Base-by-base conservation (phyloP, 2,113 vertebrate species). In the Atlantisia rogersi region DNA sequence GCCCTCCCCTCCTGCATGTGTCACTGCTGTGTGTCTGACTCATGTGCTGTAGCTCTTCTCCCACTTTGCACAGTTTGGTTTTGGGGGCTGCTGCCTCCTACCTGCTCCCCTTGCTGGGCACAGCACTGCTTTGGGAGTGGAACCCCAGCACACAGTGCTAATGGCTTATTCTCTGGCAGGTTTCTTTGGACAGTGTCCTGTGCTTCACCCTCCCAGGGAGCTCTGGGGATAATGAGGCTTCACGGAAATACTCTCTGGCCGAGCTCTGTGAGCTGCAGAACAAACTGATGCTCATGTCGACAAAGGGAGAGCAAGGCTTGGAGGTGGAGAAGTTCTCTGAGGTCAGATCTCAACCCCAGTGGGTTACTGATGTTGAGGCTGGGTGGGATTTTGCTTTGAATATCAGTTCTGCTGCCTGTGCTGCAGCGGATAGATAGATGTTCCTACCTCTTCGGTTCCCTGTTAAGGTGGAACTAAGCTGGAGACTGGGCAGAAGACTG, bases 261-360 rank as follows among this genome's bases (percentile, higher is more conserved):
- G 99, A 99, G 55, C 98, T 99, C 35, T 97, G 97, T 11, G 99
- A 99, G 37, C 98, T 99, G 55, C 98, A 99, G 94, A 99, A 99
- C 97, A 99, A 99, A 86, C 97, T 99, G 73, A 99, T 99, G 99
- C 98, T 99, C 24, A 99, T 99, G 99, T 99, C 99, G 2, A 98
- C 98, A 44, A 99, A 99, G 97, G 99, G 98, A 18, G 99, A 99
- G 48, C 99, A 99, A 94, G 98, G 97, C 40, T 97, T 90, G 69
- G 99, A 99, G 90, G 99, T 99, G 76, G 99, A 99, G 70, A 98
- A 86, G 48, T 99, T 99, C 97, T 98, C 98, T 5, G 99, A 99
- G 99, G 99, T 99, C 91, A 98, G 97, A 31, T 35, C 44, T 48
- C 29, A 67, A 44, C 32, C 67, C 25, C 29, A 6, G 1, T 18